These are phyloP conservation scores for Puffinus mauretanicus DNA, from an alignment of 2,113 vertebrate genomes.

Conservation along the genomic window DNA sequence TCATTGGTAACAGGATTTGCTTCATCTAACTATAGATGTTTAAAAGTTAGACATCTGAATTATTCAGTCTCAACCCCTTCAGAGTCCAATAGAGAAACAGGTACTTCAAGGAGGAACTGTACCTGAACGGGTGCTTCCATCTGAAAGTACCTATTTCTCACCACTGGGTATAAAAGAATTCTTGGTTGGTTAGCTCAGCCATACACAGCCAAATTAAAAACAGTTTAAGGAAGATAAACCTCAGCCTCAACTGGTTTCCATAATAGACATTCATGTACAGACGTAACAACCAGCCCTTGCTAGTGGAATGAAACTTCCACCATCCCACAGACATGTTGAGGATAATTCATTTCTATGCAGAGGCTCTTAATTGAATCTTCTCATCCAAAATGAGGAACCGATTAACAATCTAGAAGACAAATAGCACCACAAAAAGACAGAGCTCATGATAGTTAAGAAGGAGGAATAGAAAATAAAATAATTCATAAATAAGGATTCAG, in stretches of 20 bases:
- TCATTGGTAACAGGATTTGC: neutral
- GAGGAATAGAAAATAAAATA: neutral
- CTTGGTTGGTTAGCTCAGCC: neutral
- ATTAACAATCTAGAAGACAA: conserved; percentile 21
- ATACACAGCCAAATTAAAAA: neutral
- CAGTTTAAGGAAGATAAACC: neutral
- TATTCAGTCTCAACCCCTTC: neutral
- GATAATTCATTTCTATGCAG: conserved; percentile 1
- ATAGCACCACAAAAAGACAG: neutral
- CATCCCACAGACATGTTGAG: neutral
- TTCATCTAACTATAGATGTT: neutral
- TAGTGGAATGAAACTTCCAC: neutral
- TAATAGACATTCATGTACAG: neutral
- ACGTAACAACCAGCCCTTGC: neutral
- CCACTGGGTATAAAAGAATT: neutral
- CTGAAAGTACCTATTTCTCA: neutral
- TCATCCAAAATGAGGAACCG: neutral
- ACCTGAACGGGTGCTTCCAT: neutral
- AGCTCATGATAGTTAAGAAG: neutral
- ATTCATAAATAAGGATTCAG: neutral
- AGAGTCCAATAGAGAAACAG: neutral
- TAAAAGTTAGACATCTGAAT: neutral
- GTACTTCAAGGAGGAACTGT: neutral
- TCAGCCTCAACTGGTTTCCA: neutral
- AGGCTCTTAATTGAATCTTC: conserved; percentile 5